Evolutionary conservation across 37 sponge, comb jelly and placozoan species (phyloP).

Genomic region (Tethya wilhelma): DNA sequence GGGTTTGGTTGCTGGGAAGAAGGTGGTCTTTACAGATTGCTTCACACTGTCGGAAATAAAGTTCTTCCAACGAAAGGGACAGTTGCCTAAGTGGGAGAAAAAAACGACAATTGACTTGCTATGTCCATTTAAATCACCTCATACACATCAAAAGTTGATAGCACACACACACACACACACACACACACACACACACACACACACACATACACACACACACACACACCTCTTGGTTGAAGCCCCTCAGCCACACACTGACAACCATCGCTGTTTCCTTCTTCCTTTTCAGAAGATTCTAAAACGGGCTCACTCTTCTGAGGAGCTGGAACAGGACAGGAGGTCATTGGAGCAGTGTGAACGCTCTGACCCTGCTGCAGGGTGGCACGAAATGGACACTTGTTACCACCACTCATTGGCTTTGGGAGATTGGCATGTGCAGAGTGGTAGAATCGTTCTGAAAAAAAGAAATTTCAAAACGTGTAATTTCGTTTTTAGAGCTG

Average conservation of each 20-base stretch:
- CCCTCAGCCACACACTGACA: slow-evolving; percentile 45
- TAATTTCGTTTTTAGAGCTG: no score
- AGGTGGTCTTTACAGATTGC: slow-evolving; percentile 10
- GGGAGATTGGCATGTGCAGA: slow-evolving; percentile 5
- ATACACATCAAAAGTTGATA: no score
- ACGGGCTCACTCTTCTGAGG: neutral
- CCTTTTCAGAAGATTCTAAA: neutral
- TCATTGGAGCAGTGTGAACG: slow-evolving; percentile 6
- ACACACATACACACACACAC: neutral
- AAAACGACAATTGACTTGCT: no score
- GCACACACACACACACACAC: no score
- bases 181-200: no score
- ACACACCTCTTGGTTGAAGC: slow-evolving; percentile 39
- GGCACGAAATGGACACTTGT: slow-evolving; percentile 49
- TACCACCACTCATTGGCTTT: neutral
- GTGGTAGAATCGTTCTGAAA: slow-evolving; percentile 28
- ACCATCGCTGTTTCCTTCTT: neutral
- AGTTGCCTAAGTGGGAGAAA: no score
- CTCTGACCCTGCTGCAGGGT: slow-evolving; percentile 19
- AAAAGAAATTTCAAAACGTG: no score
- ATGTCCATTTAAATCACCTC: no score
- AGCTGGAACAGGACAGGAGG: slow-evolving; percentile 12
- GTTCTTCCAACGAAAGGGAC: slow-evolving; percentile 66
- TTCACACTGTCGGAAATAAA: slow-evolving; percentile 43
- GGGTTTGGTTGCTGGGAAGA: neutral